Conservation (phyloP, 2,888 invertebrate species). For the Pollenia amentaria region DNA sequence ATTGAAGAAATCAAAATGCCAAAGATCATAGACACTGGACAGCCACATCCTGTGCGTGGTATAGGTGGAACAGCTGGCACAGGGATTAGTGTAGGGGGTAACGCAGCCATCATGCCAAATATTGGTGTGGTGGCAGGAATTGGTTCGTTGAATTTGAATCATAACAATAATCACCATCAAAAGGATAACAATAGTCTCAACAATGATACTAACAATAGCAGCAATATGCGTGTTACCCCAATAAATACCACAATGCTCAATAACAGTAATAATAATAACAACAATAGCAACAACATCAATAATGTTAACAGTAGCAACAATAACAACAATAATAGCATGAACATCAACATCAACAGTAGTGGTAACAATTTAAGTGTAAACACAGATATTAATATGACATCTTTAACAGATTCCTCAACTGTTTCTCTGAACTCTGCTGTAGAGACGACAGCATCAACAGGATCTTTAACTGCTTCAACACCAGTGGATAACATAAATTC, state of each 20-base stretch:
- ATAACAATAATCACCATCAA: constrained; percentile 59
- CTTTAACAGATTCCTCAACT: constrained; percentile 64
- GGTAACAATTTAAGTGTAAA: constrained; percentile 75
- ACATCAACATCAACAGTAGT: constrained; percentile 72
- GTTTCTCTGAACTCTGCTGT: constrained; percentile 51
- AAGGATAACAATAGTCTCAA: constrained; percentile 65
- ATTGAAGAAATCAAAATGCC: constrained; percentile 86
- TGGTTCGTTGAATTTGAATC: constrained; percentile 68
- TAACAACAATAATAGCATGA: constrained; percentile 53
- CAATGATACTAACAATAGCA: constrained; percentile 73
- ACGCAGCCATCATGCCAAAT: constrained; percentile 52
- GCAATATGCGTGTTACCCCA: constrained; percentile 75
- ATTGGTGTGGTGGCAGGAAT: constrained; percentile 66
- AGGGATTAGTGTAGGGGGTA: constrained; percentile 6
- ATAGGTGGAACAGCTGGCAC: constrained; percentile 73
- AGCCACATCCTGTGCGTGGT: constrained; percentile 85
- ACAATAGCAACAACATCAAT: constrained; percentile 39
- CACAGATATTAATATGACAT: constrained; percentile 75
- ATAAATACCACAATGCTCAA: constrained; percentile 64
- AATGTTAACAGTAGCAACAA: constrained; percentile 47
- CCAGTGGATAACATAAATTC: constrained; percentile 56
- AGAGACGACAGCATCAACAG: constrained; percentile 34
- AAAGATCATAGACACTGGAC: constrained; percentile 86
- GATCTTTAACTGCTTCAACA: constrained; percentile 25
- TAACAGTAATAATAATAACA: constrained; percentile 56